Evolutionary conservation across 2,888 invertebrate genomes (phyloP).

Genomic region (Eumerus sabulonum): DNA sequence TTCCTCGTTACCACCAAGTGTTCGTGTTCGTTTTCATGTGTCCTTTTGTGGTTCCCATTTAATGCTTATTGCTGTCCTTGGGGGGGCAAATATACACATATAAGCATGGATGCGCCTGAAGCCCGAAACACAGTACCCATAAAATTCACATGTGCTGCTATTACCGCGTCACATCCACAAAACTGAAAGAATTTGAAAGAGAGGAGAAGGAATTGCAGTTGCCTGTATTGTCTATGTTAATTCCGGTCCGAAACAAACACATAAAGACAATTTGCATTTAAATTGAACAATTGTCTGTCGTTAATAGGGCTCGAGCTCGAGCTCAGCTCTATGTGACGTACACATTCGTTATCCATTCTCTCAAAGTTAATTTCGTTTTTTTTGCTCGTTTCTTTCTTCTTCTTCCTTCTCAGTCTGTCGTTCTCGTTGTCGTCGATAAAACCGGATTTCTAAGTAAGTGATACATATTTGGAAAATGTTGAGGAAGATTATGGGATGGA

Average conservation of each 20-base stretch:
- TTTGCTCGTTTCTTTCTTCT: slow-evolving; percentile 1
- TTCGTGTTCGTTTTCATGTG: slow-evolving; percentile 4
- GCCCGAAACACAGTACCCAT: slow-evolving; percentile 21
- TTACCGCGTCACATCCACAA: slow-evolving; percentile 20
- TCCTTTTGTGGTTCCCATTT: slow-evolving; percentile 62
- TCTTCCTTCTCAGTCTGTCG: background rate
- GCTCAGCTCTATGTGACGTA: slow-evolving; percentile 31
- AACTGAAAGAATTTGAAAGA: slow-evolving; percentile 22
- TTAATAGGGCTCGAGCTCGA: slow-evolving; percentile 48
- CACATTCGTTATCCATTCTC: slow-evolving; percentile 29
- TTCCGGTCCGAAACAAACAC: slow-evolving; percentile 57
- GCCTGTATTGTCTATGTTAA: slow-evolving; percentile 63
- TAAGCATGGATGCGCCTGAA: slow-evolving; percentile 13
- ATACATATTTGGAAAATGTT: background rate
- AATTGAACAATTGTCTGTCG: slow-evolving; percentile 66
- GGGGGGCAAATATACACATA: slow-evolving; percentile 22
- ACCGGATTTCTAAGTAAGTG: too few relatives aligned
- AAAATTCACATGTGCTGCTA: slow-evolving; percentile 48
- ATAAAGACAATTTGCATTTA: slow-evolving; percentile 65
- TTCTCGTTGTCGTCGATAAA: too few relatives aligned
- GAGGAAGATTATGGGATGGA: background rate
- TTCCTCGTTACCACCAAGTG: too few relatives aligned
- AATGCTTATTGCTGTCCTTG: slow-evolving; percentile 56
- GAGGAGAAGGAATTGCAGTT: slow-evolving; percentile 34
- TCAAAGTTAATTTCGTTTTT: slow-evolving; percentile 16